Conservation (phyloP, 2,113 vertebrate species). For the Vulpes lagopus region DNA sequence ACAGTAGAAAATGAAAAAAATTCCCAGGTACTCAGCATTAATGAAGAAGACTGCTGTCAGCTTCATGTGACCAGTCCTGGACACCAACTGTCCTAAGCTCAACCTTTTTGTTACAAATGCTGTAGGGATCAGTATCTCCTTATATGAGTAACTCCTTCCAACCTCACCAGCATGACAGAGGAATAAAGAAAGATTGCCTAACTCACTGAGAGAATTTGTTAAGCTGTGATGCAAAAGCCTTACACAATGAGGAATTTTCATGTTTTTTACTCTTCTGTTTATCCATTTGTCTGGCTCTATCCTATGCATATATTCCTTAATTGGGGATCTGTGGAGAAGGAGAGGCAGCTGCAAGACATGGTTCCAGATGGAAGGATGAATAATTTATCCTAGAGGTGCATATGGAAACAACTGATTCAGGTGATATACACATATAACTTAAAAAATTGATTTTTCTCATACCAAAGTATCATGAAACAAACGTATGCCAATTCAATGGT, state of each 20-base stretch:
- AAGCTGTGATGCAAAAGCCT: not conserved
- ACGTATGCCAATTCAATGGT: not conserved
- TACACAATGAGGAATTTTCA: not conserved
- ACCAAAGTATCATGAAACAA: not conserved
- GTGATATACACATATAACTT: too few relatives aligned
- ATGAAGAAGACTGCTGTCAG: not conserved
- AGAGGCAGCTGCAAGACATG: not conserved
- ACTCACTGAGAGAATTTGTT: not conserved
- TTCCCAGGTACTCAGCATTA: not conserved
- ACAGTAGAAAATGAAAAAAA: not conserved
- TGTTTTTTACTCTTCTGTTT: not conserved
- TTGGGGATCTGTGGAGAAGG: not conserved
- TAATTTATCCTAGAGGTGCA: conserved; percentile 15
- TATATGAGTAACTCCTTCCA: not conserved
- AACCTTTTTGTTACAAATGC: not conserved
- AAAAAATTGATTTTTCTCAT: too few relatives aligned
- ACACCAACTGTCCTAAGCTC: not conserved
- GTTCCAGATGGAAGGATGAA: conserved; percentile 21
- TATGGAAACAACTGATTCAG: not conserved
- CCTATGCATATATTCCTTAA: not conserved
- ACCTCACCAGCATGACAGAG: not conserved
- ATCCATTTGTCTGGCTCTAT: not conserved
- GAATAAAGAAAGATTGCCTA: not conserved
- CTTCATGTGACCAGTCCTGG: not conserved
- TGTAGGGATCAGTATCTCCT: not conserved